phyloP scores from a whole-genome alignment of 2,888 invertebrate species.

The Pasiphila rectangulata region DNA sequence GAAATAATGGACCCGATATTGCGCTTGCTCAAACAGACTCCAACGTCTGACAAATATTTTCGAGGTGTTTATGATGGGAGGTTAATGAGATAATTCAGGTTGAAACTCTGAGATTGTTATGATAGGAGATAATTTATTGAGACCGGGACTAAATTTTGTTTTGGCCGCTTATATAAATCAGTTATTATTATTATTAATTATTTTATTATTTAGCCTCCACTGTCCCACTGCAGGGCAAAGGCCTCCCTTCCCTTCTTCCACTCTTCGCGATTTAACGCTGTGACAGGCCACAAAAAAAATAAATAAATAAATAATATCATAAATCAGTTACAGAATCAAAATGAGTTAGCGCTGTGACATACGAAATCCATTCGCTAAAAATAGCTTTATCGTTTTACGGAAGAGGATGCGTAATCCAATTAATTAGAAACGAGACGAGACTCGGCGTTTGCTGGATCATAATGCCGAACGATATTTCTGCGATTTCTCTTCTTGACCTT shows the following conservation, averaged over 20 bases:
- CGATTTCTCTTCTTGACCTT: slow-evolving; percentile 28
- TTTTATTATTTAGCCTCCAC: no score
- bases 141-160: slow-evolving; percentile 21
- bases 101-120: slow-evolving; percentile 32
- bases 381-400: slow-evolving; percentile 65
- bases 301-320: no score
- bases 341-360: slow-evolving; percentile 57
- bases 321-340: slow-evolving; percentile 44
- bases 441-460: slow-evolving; percentile 53
- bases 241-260: no score
- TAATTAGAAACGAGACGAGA: slow-evolving; percentile 66
- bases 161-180: slow-evolving; percentile 6
- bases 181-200: no score
- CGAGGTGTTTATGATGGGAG: slow-evolving; percentile 58
- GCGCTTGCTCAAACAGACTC: slow-evolving; percentile 59
- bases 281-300: no score
- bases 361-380: slow-evolving; percentile 69
- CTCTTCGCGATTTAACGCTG: no score
- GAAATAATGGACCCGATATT: slow-evolving; percentile 72
- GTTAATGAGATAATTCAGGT: slow-evolving; percentile 40
- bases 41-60: slow-evolving; percentile 58
- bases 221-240: no score
- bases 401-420: slow-evolving; percentile 67
- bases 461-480: slow-evolving; percentile 28
- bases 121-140: slow-evolving; percentile 25